phyloP scores from a whole-genome alignment of 2,888 invertebrate species.

The Strigamia transsilvanica region DNA sequence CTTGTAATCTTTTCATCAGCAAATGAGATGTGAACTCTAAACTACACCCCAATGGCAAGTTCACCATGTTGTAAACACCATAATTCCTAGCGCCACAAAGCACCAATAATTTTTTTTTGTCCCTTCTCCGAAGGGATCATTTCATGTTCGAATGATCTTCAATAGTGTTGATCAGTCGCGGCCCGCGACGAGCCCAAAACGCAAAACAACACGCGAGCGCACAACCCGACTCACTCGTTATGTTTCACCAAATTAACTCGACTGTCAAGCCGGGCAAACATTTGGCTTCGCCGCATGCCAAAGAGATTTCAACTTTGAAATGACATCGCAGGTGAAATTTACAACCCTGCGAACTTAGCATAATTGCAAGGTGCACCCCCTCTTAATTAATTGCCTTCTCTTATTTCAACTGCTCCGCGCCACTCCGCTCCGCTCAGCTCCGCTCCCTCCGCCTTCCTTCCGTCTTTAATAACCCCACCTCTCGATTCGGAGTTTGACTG shows the following conservation, averaged over 20 bases:
- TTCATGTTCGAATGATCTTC: slow-evolving; percentile 35
- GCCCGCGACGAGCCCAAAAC: not conserved
- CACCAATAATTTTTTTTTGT: slow-evolving; percentile 18
- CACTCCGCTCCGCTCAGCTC: not conserved
- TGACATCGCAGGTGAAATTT: slow-evolving; percentile 53
- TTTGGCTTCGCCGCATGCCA: slow-evolving; percentile 19
- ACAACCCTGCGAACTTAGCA: slow-evolving; percentile 53
- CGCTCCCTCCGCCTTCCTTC: too few relatives aligned
- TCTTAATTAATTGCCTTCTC: slow-evolving; percentile 53
- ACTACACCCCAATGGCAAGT: slow-evolving; percentile 49
- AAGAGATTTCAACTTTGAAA: slow-evolving; percentile 46
- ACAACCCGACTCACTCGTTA: not conserved
- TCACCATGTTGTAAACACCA: slow-evolving; percentile 40
- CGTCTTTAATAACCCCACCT: slow-evolving; percentile 29
- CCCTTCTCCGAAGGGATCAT: slow-evolving; percentile 18
- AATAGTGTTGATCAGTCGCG: slow-evolving; percentile 37
- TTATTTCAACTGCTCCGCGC: slow-evolving; percentile 36
- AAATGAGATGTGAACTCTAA: slow-evolving; percentile 49
- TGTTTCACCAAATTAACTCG: slow-evolving; percentile 28
- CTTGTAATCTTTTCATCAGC: slow-evolving; percentile 48
- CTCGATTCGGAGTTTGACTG: slow-evolving; percentile 23
- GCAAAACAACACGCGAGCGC: not conserved
- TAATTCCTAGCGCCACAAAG: slow-evolving; percentile 40
- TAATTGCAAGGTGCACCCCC: slow-evolving; percentile 51
- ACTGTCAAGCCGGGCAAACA: slow-evolving; percentile 1